Evolutionary conservation across 1,140 invertebrate species (phyloP).

Genomic region (Drosophila takahashii): DNA sequence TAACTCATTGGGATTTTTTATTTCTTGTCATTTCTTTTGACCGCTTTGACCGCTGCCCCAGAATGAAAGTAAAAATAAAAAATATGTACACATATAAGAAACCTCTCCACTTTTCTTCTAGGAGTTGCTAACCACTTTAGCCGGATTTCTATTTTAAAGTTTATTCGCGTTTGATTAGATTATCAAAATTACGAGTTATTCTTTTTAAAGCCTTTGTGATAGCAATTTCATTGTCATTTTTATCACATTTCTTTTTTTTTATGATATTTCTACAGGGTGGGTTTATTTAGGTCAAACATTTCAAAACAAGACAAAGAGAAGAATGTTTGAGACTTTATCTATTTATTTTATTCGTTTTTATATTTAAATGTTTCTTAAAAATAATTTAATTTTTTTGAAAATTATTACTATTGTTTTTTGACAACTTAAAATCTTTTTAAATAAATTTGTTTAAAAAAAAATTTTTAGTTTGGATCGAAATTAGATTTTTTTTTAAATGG

Average conservation of each 20-base stretch:
- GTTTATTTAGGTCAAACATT: conserved; percentile 13
- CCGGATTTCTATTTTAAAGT: conserved; percentile 20
- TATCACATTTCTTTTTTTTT: conserved; percentile 20
- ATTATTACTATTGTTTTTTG: too few species aligned
- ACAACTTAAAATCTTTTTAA: too few species aligned
- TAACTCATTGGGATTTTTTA: conserved; percentile 30
- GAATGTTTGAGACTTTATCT: neutral
- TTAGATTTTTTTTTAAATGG: too few species aligned
- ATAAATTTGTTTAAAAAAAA: too few species aligned
- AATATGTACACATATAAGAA: conserved; percentile 16
- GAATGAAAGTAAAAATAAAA: conserved; percentile 22
- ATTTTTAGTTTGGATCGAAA: too few species aligned
- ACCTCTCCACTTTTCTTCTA: conserved; percentile 15
- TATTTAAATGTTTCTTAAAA: neutral
- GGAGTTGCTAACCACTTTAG: conserved; percentile 20
- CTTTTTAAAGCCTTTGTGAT: conserved; percentile 21
- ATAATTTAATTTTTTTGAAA: too few species aligned
- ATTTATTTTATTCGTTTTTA: too few species aligned
- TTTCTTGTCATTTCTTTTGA: conserved; percentile 37
- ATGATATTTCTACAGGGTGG: conserved; percentile 3
- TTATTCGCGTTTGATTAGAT: conserved; percentile 59
- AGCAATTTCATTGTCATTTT: conserved; percentile 1
- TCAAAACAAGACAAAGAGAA: neutral
- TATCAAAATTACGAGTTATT: conserved; percentile 58
- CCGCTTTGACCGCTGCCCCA: conserved; percentile 70